These are phyloP conservation scores for Notothenia rossii DNA, from an alignment of 2,113 vertebrate species.

Conservation along the genomic window DNA sequence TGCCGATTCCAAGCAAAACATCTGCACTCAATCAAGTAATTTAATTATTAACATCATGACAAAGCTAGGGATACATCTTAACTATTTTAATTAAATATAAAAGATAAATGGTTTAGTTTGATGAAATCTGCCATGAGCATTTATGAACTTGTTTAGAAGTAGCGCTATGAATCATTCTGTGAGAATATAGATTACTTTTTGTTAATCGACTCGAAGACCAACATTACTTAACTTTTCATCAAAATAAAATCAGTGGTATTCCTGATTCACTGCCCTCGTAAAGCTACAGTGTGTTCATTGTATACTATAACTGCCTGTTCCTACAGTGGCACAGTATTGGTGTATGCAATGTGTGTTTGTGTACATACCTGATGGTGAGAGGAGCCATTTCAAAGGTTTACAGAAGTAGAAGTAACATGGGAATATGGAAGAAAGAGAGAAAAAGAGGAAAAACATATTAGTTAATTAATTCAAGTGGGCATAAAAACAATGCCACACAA, in stretches of 20 bases:
- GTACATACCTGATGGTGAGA: conserved; percentile 69
- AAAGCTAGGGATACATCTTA: not conserved
- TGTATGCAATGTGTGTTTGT: conserved; percentile 1
- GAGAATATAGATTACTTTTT: not conserved
- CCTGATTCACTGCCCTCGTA: not conserved
- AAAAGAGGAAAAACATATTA: conserved; percentile 30
- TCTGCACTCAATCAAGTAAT: not conserved
- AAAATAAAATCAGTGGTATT: not conserved
- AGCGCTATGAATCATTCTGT: not conserved
- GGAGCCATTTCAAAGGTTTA: conserved; percentile 16
- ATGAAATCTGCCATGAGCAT: not conserved
- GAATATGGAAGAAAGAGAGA: conserved; percentile 59
- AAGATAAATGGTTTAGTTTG: not conserved
- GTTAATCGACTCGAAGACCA: not conserved
- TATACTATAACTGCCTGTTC: not conserved
- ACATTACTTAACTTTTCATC: not conserved
- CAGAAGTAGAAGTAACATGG: not conserved
- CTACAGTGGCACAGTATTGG: not conserved
- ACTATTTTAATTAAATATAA: not conserved
- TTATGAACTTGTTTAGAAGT: not conserved
- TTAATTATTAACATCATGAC: not conserved
- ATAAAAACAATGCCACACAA: conserved; percentile 17
- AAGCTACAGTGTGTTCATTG: not conserved
- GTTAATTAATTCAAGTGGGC: not conserved
- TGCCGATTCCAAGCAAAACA: not conserved